Percentiles rank a stretch among this genome's conserved stretches.
Conservation (phyloP, 1,140 invertebrate species). For the Euschistus heros region DNA sequence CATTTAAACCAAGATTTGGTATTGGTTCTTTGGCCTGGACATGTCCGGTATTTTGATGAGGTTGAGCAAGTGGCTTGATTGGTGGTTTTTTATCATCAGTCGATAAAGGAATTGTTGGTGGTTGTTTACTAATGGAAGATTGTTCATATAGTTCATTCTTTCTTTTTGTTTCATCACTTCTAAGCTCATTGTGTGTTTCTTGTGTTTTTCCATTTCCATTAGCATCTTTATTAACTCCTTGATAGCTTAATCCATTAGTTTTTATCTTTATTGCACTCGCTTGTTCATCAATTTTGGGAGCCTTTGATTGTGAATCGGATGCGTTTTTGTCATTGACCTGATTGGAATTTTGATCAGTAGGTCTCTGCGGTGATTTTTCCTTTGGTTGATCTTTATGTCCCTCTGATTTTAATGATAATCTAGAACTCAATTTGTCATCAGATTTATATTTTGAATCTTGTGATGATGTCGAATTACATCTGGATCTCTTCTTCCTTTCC, state of each 20-base stretch:
- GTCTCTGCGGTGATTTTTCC: conserved; percentile 6
- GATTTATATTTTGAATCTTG: not conserved
- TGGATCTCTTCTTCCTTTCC: conserved; percentile 6
- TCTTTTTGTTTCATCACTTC: no score
- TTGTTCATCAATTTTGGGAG: not conserved
- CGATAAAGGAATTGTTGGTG: no score
- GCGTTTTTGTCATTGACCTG: conserved; percentile 15
- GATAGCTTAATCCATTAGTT: not conserved
- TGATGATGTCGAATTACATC: conserved; percentile 9
- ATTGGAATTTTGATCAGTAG: conserved; percentile 25
- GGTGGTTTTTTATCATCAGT: no score
- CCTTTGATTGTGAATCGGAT: not conserved
- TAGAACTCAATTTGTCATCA: conserved; percentile 1
- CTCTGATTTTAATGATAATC: not conserved
- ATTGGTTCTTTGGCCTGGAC: no score
- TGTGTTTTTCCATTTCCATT: conserved; percentile 7
- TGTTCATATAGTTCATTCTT: no score
- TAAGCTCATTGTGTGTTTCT: not conserved
- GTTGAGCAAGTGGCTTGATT: no score
- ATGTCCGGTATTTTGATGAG: no score
- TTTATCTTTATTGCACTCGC: not conserved
- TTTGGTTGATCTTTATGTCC: not conserved
- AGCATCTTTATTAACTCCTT: conserved; percentile 3
- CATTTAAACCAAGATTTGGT: no score
- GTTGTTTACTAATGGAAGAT: no score